Evolutionary conservation across 1,140 invertebrate genomes (phyloP), one percentile per base, ranked within the genome.

Genomic region (Aleiodes sp.): DNA sequence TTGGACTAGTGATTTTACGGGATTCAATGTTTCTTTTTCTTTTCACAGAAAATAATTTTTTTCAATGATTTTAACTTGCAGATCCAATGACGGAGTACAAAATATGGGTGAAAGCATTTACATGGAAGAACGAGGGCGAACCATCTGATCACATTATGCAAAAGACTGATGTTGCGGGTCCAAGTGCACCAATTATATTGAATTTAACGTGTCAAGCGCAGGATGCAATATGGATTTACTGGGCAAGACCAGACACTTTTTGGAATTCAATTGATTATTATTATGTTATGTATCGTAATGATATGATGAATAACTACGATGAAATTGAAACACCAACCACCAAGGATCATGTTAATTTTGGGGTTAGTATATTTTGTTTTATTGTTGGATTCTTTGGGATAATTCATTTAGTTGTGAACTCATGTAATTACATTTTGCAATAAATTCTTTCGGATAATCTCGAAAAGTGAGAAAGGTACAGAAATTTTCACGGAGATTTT

Each of bases 91-190:
- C 93, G 2, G 89, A 93, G 46, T 96, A 96, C 82, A 93, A 92
- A 82, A 91, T 97, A 73, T 95, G 91, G 90, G 91, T 96, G 8
- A 93, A 94, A 78, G 94, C 94, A 12, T 91, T 89, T 75, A 93
- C 92, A 7, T 87, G 85, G 77, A 91, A 90, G 78, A 88, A 92
- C 82, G 92, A 93, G 82, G 92, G 93, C 37, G 90, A 92, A 73
- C 85, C 89, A 24, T 95, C 94, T 7, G 90, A 92, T 71, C 85
- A 89, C 2, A 88, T 96, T 52, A 88, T 89, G 59, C 91, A 92
- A 28, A 88, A 89, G 64, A 96, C 94, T 1, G 95, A 97, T 84
- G 92, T 96, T 31, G 88, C 87, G 56, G 93, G 93, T 2, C 95
- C 95, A 6, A 92, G 90, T 71, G 87, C 94, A 2, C 95, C 95